Percentiles rank a stretch among this genome's conserved stretches.
Conservation (phyloP, 2,113 vertebrate species). For the Muntiacus reevesi region DNA sequence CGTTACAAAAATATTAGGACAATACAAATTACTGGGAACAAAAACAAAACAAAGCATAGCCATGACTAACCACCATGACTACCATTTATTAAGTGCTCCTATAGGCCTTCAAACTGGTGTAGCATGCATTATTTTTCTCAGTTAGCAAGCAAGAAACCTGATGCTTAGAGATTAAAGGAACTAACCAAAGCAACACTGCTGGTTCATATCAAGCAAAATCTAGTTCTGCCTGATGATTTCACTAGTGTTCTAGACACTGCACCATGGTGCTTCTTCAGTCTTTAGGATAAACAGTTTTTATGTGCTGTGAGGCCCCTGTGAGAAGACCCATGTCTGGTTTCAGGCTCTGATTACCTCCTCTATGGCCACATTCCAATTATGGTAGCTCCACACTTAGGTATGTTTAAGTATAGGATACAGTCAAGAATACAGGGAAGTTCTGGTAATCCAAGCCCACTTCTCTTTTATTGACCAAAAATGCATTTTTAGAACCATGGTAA, state of each 20-base stretch:
- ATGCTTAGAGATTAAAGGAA: neutral
- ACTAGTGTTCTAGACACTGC: neutral
- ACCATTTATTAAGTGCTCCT: neutral
- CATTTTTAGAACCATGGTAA: neutral
- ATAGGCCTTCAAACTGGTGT: neutral
- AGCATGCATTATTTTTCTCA: neutral
- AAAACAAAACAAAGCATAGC: neutral
- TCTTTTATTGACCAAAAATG: neutral
- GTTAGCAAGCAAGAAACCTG: neutral
- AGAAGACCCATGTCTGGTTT: neutral
- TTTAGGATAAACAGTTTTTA: neutral
- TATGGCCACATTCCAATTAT: neutral
- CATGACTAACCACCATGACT: neutral
- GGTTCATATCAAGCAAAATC: neutral
- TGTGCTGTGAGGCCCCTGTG: neutral
- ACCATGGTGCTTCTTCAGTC: neutral
- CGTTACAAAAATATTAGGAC: neutral
- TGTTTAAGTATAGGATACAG: neutral
- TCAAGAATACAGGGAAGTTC: neutral
- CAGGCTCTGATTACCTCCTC: neutral
- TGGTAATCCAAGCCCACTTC: neutral
- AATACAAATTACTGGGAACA: neutral
- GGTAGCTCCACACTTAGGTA: neutral
- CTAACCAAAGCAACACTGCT: neutral
- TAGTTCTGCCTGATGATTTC: neutral